Conservation (phyloP, 2,888 invertebrate genomes). For the Chaitophorus viminalis region DNA sequence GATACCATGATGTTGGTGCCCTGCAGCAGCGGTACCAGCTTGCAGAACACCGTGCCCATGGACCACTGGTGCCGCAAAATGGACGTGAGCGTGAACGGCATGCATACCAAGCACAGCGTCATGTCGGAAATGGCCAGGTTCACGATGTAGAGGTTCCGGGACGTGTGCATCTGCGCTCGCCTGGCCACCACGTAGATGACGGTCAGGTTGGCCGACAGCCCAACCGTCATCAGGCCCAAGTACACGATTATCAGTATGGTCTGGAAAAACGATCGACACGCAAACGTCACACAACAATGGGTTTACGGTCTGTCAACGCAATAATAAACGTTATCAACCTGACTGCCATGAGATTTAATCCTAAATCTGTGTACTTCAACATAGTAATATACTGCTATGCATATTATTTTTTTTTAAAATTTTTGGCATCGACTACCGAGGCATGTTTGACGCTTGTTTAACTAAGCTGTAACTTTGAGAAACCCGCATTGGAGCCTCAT, state of each 20-base stretch:
- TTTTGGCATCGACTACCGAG: too few species aligned
- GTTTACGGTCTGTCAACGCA: too few species aligned
- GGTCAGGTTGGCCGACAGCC: slow-evolving; percentile 67
- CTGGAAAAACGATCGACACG: too few species aligned
- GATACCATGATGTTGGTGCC: slow-evolving; percentile 73
- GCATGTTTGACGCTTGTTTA: too few species aligned
- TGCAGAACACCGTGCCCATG: slow-evolving; percentile 72
- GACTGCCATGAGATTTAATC: too few species aligned
- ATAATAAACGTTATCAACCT: too few species aligned
- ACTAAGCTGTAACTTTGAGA: too few species aligned
- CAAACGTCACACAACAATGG: neutral
- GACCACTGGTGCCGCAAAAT: slow-evolving; percentile 70
- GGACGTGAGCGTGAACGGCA: slow-evolving; percentile 72
- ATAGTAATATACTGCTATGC: too few species aligned
- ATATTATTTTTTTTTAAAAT: too few species aligned
- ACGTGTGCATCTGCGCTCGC: slow-evolving; percentile 66
- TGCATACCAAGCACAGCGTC: slow-evolving; percentile 72
- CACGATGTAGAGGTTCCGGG: slow-evolving; percentile 71
- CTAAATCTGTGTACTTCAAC: too few species aligned
- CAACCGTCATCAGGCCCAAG: slow-evolving; percentile 66
- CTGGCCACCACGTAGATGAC: slow-evolving; percentile 67
- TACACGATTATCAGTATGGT: slow-evolving; percentile 66
- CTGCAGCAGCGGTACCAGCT: slow-evolving; percentile 71
- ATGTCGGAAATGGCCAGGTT: slow-evolving; percentile 73
- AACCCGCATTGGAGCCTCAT: too few species aligned